These are phyloP conservation scores for Eira barbara DNA, from an alignment of 2,113 vertebrate species.

Conservation along the genomic window DNA sequence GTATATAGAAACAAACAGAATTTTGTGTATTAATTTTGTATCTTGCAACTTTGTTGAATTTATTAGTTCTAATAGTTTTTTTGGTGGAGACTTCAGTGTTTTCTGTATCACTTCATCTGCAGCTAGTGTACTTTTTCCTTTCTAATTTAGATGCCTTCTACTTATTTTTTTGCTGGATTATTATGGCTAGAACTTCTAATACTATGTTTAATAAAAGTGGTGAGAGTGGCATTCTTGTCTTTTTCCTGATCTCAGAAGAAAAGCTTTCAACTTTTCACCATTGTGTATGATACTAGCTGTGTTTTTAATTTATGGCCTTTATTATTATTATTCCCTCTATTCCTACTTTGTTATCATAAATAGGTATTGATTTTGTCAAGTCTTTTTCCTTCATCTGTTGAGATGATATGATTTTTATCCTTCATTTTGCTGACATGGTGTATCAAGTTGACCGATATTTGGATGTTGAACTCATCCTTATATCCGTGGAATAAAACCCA, in stretches of 20 bases:
- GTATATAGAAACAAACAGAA: not conserved
- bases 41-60: not conserved
- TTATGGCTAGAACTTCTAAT: not conserved
- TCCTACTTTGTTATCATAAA: not conserved
- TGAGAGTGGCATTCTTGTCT: not conserved
- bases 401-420: not conserved
- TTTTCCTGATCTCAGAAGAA: not conserved
- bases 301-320: not conserved
- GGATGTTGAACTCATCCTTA: not conserved
- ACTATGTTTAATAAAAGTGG: not conserved
- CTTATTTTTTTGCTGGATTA: not conserved
- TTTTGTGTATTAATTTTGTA: not conserved
- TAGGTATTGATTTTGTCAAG: not conserved
- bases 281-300: not conserved
- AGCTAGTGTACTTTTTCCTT: not conserved
- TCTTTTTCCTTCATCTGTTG: not conserved
- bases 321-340: not conserved
- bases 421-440: not conserved
- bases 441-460: not conserved
- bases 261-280: not conserved
- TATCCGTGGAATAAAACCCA: not conserved
- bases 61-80: not conserved
- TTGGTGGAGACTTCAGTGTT: not conserved
- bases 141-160: not conserved
- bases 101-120: not conserved